Evolutionary conservation across 1,140 invertebrate genomes (phyloP), one percentile per base, ranked within the genome.

Genomic region (Drosophila nigromelanica): DNA sequence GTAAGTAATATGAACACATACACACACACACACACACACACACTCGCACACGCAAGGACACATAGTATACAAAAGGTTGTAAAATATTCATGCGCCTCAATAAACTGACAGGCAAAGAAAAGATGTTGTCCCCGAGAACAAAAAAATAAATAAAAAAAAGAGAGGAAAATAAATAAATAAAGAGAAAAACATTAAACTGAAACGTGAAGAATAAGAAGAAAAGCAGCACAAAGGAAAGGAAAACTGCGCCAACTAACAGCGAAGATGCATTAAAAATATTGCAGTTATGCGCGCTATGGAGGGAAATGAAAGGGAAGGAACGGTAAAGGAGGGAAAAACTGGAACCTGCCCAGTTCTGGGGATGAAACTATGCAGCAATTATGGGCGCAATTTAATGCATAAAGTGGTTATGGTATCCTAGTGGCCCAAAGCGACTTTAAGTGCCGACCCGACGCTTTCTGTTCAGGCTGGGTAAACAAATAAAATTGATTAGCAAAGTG

Each of bases 1-100:
- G 43, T 58, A 67, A 59, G 39, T 58, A 60, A 71, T 40, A 70
- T 40, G 24, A 14, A n/a, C n/a, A n/a, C n/a, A n/a, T n/a, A n/a
- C n/a, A 62, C 39, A 60, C 39, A 43, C 58, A 42, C 18, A 50
- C 39, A 60, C 60, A 60, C 47, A 59, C 58, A 42, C 21, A 50
- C 39, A 60, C 56, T 56, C 47, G 55, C n/a, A 18, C 15, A n/a
- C 8, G 14, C 39, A 24, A 37, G 37, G n/a, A 43, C 52, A 66
- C 27, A 50, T 30, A 42, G 50, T 55, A 79, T 42, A 67, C 76
- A 76, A 47, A 43, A 50, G 64, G 68, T 70, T 87, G 73, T 69
- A 78, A 80, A 87, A 89, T 82, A 82, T 87, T 82, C 83, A 86
- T 87, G 79, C 86, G 78, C 83, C 76, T 82, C 83, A 87, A 89